Conservation (phyloP, 2,113 vertebrate genomes). For the Heterotilapia buettikoferi region DNA sequence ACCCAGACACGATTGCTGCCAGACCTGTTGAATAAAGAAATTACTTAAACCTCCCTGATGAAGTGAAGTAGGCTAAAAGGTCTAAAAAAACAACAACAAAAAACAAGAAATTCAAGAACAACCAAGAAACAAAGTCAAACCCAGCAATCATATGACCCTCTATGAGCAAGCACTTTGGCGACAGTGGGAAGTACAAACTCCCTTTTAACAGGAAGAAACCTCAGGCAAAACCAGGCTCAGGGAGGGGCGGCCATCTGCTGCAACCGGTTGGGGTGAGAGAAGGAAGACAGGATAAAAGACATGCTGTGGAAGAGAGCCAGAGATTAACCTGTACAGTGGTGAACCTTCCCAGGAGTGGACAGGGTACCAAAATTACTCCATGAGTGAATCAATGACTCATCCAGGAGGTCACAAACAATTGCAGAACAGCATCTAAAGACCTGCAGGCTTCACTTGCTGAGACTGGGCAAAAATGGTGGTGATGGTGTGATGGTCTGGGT, state of each 20-base stretch:
- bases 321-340: neutral
- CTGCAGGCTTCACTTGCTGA: neutral
- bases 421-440: neutral
- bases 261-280: neutral
- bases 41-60: neutral
- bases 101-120: neutral
- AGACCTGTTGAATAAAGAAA: neutral
- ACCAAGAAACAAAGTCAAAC: neutral
- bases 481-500: neutral
- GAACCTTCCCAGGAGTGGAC: neutral
- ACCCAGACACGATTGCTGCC: neutral
- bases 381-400: neutral
- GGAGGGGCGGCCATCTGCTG: neutral
- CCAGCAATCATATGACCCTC: neutral
- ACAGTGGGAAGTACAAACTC: neutral
- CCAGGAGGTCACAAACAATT: neutral
- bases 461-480: neutral
- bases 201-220: neutral
- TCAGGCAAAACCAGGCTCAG: neutral
- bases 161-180: neutral
- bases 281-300: neutral
- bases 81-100: accelerated
- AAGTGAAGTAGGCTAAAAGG: neutral
- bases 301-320: neutral
- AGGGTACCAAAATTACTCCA: neutral